phyloP scores from a whole-genome alignment of 1,140 invertebrate genomes.

The Samia ricini region DNA sequence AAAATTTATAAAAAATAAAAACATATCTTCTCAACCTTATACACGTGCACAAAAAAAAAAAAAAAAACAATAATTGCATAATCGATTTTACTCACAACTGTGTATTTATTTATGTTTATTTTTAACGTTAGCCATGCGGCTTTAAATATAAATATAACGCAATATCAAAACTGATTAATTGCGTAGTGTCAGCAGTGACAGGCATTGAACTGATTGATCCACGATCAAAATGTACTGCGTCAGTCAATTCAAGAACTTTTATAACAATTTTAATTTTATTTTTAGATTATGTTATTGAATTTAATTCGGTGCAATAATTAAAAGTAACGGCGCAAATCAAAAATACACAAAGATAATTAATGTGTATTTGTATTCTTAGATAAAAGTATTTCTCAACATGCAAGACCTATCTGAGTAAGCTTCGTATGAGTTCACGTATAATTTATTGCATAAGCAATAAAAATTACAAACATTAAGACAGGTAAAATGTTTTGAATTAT shows the following conservation, averaged over 20 bases:
- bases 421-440: background rate
- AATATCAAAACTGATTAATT: background rate
- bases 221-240: conserved; percentile 3
- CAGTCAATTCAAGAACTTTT: background rate
- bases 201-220: background rate
- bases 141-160: background rate
- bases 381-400: background rate
- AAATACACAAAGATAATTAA: background rate
- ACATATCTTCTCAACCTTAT: too few relatives aligned
- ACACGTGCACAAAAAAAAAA: too few relatives aligned
- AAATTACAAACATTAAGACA: background rate
- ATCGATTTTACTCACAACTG: background rate
- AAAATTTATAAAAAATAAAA: too few relatives aligned
- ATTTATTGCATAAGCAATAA: background rate
- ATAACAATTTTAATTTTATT: background rate
- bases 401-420: background rate
- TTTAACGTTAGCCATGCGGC: background rate
- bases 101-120: conserved; percentile 1
- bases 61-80: background rate
- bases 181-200: background rate
- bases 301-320: background rate
- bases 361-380: background rate
- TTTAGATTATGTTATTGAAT: background rate
- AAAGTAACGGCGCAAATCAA: background rate
- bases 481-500: background rate